Base-by-base conservation (phyloP, 2,113 vertebrate genomes). In the Mirounga angustirostris region DNA sequence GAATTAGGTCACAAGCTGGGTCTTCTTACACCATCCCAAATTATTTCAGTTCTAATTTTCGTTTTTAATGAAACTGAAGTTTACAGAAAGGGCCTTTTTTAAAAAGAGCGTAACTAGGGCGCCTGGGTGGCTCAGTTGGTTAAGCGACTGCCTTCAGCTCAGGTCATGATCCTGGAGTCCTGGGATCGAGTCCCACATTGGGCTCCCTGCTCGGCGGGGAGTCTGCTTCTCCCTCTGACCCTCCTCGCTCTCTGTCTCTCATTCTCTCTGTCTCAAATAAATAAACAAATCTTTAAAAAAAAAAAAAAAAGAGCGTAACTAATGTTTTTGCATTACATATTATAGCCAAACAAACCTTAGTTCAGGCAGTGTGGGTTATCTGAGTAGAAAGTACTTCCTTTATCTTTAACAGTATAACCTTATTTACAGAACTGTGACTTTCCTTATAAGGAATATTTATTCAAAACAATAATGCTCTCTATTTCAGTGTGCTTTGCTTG, bases 381-480 rank as follows among this genome's bases (percentile, higher is more conserved):
- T 76, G 36, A 87, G 65, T 50, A 59, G 56, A 91, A 74, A 82
- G 12, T 22, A 33, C 5, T 88, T 91, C 21, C 11, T 94, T 90
- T 82, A 67, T 80, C 21, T 95, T 89, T 86, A 71, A 56, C 24
- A 65, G 5, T 43, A 63, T 16, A 95, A 56, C n/a, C 15, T 89
- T 79, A 81, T 78, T 90, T 85, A 86, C 4, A 71, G 52, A 97
- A 56, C n/a, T 59, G 10, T 90, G 85, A 87, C 74, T 81, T 54
- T 85, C 56, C 74, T 94, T 67, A 94, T 73, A 81, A 43, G 7
- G 33, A 40, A 91, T 94, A 94, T 74, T 63, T 94, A 36, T 58
- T 91, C 74, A 91, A 74, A 81, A 85, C 30, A 81, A 52, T 46
- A 87, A 80, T 74, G 11, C 30, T 86, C 56, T 65, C 43, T 63